Percentiles rank a stretch among this genome's conserved stretches.
Conservation (phyloP, 2,113 vertebrate species). For the Thinocorus orbignyianus region DNA sequence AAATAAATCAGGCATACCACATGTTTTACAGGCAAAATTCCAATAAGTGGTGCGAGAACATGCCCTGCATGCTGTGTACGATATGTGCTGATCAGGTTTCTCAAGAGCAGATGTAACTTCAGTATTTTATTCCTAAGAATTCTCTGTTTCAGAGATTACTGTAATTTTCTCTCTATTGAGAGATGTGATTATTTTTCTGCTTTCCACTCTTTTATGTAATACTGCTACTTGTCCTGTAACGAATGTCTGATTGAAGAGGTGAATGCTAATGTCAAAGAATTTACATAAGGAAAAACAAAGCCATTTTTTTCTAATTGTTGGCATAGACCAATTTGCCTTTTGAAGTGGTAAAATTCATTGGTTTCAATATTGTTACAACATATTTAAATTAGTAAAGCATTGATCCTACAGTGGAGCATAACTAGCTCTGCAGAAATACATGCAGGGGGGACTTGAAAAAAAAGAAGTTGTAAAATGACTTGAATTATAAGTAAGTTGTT, state of each 20-base stretch:
- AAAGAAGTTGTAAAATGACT: not conserved
- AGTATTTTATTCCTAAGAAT: not conserved
- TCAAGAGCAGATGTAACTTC: not conserved
- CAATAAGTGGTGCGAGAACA: not conserved
- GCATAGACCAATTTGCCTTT: conserved; percentile 18
- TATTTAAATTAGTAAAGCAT: conserved; percentile 30
- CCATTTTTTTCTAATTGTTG: not conserved
- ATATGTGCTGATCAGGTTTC: not conserved
- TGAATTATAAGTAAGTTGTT: conserved; percentile 7
- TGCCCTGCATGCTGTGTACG: not conserved
- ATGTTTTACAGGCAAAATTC: not conserved
- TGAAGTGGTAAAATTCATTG: conserved; percentile 32
- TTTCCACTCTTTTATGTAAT: not conserved
- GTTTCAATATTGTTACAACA: conserved; percentile 32
- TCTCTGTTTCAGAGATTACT: not conserved
- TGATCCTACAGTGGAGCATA: not conserved
- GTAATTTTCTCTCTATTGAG: conserved; percentile 1
- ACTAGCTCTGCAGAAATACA: conserved; percentile 33
- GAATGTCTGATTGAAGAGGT: conserved; percentile 8
- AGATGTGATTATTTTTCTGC: not conserved
- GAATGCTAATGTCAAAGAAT: conserved; percentile 25
- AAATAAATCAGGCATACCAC: not conserved
- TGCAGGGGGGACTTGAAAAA: not conserved
- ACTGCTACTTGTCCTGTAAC: not conserved
- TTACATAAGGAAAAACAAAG: conserved; percentile 42